Evolutionary conservation across 2,113 vertebrate species (phyloP), one percentile per base, ranked within the genome.

Genomic region (Pagrus major): DNA sequence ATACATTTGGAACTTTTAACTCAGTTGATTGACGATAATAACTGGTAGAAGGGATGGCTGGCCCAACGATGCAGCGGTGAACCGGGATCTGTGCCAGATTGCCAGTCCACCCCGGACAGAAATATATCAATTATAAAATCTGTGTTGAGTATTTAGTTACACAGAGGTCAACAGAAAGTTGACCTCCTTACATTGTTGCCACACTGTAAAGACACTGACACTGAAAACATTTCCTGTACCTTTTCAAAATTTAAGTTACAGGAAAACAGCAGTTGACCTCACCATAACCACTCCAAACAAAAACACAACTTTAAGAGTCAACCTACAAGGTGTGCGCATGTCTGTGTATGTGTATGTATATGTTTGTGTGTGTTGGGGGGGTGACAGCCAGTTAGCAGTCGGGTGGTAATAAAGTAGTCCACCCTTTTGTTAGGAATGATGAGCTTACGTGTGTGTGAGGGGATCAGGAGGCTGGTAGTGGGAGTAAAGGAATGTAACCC

Each of bases 401-500:
- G 76, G 84, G 42, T 83, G 82, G 77, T 88, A 83, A 89, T 92
- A 93, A 91, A 93, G 77, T 88, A 88, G 81, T 91, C 90, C 54
- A 70, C 87, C 92, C 87, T 77, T 91, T 93, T 86, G 88, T 94
- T 92, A 86, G 81, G 69, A 78, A 81, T 83, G 89, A 88, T 71
- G 80, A 86, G 91, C 46, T 39, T 79, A 69, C 78, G 64, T 73
- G 47, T 83, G 78, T 81, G 69, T 69, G 87, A 79, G 44, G 85
- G 76, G 83, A 87, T 87, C 77, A 83, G 86, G 85, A 80, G 81
- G 61, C 64, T 70, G 70, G 55, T 55, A 77, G 84, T 29, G 49
- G 83, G 69, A 95, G 89, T 91, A 56, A 77, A 92, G 92, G 93
- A 93, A 93, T 91, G 91, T 76, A 73, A 84, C 73, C 59, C 89